Base-by-base conservation (phyloP, 2,113 vertebrate genomes). In the Phyllostomus hastatus region DNA sequence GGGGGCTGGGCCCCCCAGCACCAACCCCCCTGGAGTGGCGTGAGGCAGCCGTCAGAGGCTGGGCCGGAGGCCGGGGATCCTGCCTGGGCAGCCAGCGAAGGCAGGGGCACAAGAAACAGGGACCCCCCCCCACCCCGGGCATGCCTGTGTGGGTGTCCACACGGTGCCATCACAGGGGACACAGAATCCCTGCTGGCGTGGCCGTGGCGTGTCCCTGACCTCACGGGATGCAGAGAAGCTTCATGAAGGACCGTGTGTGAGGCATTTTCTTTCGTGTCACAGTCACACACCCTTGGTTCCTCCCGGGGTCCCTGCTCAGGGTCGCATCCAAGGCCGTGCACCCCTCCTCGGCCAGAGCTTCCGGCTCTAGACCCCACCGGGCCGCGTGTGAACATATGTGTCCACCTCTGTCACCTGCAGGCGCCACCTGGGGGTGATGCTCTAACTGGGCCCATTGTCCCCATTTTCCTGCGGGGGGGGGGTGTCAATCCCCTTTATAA, bases 301-400 rank as follows among this genome's bases (percentile, higher is more conserved):
- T 59, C 22, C 31, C 35, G 52, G 4, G 10, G 7, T 73, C 66
- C 26, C 67, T 35, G 50, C 52, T 17, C 41, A 1, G 69, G 50
- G 10, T 12, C n/a, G 57, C 12, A 33, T 5, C 41, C 59, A 67
- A 48, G 59, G 11, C 79, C 48, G 19, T 48, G 15, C 12, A 54
- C 17, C 41, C 5, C 16, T 41, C 54, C 9, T 26, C 46, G 57
- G 38, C 48, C 5, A 7, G 80, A 83, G 67, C 14, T 7, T 61
- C 85, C 57, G 33, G 43, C 43, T 43, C 19, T 26, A 4, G 86
- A 69, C 20, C 14, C 33, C 70, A 69, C 24, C 41, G 8, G 54
- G 20, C 38, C 15, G 17, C 24, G 22, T 24, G 16, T 9, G 0
- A 11, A 38, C n/a, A n/a, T n/a, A n/a, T 1, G 0, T 16, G 8